Conservation (phyloP, 2,888 invertebrate genomes). For the Plusia festucae region DNA sequence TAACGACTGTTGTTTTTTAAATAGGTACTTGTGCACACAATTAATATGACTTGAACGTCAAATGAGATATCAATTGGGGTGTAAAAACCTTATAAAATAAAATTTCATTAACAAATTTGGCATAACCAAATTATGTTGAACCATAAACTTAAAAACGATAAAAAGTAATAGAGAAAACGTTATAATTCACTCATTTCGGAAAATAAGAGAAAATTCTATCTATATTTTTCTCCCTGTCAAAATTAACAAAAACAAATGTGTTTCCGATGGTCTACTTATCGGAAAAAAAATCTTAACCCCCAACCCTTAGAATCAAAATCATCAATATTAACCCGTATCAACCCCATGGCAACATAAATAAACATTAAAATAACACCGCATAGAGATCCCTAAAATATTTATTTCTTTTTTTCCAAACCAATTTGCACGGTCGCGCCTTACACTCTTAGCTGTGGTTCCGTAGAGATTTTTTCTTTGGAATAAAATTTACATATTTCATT, state of each 20-base stretch:
- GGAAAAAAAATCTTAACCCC: conserved; percentile 50
- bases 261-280: conserved; percentile 51
- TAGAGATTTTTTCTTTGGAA: conserved; percentile 46
- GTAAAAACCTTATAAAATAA: too few species aligned
- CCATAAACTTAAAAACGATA: too few species aligned
- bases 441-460: conserved; percentile 44
- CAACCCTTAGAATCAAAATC: conserved; percentile 47
- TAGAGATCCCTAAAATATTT: conserved; percentile 60
- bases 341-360: conserved; percentile 62
- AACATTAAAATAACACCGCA: conserved; percentile 63
- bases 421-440: conserved; percentile 56
- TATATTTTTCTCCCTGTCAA: conserved; percentile 45
- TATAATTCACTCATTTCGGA: background rate
- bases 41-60: too few species aligned
- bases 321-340: conserved; percentile 64
- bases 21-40: too few species aligned
- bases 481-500: conserved; percentile 64
- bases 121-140: too few species aligned
- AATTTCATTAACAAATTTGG: too few species aligned
- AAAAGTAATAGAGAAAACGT: too few species aligned
- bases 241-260: conserved; percentile 56
- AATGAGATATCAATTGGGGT: too few species aligned
- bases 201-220: conserved; percentile 1
- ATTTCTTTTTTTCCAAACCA: conserved; percentile 59
- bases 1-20: too few species aligned